Percentiles rank a stretch among this genome's conserved stretches.
phyloP scores from a whole-genome alignment of 2,888 invertebrate genomes.

The Caenorhabditis sp. region DNA sequence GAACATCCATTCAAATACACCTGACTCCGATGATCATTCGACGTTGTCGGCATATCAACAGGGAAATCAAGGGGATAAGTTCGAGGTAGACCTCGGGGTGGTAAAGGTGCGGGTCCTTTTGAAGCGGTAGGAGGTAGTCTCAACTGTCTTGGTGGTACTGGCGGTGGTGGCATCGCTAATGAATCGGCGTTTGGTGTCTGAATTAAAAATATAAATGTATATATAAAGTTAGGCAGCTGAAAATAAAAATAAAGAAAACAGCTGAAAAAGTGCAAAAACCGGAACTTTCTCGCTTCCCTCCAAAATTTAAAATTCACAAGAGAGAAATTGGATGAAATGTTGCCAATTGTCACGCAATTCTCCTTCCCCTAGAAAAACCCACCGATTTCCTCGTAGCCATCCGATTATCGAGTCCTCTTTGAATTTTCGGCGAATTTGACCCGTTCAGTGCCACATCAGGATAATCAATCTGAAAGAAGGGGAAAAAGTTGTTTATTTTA shows the following conservation, averaged over 20 bases:
- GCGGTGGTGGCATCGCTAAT: constrained; percentile 50
- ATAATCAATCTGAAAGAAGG: constrained; percentile 53
- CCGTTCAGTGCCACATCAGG: constrained; percentile 51
- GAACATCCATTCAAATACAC: constrained; percentile 51
- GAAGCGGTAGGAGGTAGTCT: constrained; percentile 43
- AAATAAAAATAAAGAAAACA: not conserved
- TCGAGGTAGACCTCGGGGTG: constrained; percentile 49
- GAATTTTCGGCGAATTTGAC: constrained; percentile 29
- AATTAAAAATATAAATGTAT: not conserved
- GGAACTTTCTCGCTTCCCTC: no score
- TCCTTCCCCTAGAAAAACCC: not conserved
- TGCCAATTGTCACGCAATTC: not conserved
- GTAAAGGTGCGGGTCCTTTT: constrained; percentile 44
- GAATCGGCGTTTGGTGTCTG: constrained; percentile 41
- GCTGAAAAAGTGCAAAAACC: constrained; percentile 1
- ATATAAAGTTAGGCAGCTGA: not conserved
- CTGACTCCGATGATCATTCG: constrained; percentile 43
- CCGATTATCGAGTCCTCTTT: constrained; percentile 13
- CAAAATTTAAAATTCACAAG: constrained; percentile 6
- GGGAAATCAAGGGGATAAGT: constrained; percentile 56
- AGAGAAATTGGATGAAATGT: not conserved
- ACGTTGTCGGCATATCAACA: constrained; percentile 55
- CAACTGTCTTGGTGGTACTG: constrained; percentile 47
- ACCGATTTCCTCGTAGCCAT: constrained; percentile 37
- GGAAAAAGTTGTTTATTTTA: not conserved